A percentile compares a stretch with the other conserved stretches of the same genome.
Evolutionary conservation across 2,888 invertebrate genomes (phyloP).

Genomic region (Callosobruchus maculatus): DNA sequence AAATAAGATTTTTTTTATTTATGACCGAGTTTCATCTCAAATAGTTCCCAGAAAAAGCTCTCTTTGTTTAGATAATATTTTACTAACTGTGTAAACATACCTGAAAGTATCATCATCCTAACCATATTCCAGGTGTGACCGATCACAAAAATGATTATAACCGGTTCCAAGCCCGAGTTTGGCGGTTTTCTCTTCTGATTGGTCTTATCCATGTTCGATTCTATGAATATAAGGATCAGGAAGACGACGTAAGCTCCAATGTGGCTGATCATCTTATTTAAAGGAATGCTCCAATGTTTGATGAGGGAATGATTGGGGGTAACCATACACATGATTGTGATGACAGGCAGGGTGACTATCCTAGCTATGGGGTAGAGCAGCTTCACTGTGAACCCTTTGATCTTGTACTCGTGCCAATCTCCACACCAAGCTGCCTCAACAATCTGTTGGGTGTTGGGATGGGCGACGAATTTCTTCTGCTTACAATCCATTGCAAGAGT

Average conservation of each 20-base stretch:
- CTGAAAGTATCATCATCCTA: conserved; percentile 56
- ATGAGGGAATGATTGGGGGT: conserved; percentile 50
- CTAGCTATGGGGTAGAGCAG: conserved; percentile 40
- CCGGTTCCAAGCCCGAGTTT: conserved; percentile 52
- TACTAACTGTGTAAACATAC: too few species aligned
- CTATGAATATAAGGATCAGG: conserved; percentile 58
- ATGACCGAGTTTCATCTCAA: too few species aligned
- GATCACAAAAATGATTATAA: conserved; percentile 52
- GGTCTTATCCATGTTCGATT: conserved; percentile 59
- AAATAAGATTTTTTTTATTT: too few species aligned
- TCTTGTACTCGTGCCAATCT: conserved; percentile 46
- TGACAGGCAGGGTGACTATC: conserved; percentile 48
- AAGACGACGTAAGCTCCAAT: conserved; percentile 65
- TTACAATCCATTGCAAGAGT: conserved; percentile 65
- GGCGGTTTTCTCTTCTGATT: conserved; percentile 58
- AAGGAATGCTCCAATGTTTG: conserved; percentile 59
- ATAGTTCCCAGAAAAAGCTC: too few species aligned
- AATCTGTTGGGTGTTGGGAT: conserved; percentile 69
- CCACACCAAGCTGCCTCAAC: conserved; percentile 67
- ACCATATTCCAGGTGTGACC: conserved; percentile 57
- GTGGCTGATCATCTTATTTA: conserved; percentile 69
- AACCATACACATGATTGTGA: conserved; percentile 48
- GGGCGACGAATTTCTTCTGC: conserved; percentile 72
- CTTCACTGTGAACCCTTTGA: conserved; percentile 34
- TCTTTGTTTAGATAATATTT: too few species aligned